Conservation (phyloP, 1,140 invertebrate genomes). For the Drosophila lacertosa region DNA sequence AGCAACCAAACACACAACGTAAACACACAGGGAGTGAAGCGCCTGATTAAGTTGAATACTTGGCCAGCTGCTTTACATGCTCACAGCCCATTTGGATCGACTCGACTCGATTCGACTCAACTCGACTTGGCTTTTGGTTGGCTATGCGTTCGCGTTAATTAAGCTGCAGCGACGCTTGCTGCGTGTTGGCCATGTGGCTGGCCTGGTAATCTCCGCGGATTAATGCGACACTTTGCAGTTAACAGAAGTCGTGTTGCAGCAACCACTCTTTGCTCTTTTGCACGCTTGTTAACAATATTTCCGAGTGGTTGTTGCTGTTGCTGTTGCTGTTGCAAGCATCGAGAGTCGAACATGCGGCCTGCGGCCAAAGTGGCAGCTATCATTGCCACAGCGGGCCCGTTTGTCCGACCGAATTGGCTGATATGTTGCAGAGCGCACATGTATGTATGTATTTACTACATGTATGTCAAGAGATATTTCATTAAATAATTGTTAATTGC, state of each 20-base stretch:
- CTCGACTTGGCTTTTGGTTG: slow-evolving; percentile 68
- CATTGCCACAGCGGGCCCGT: slow-evolving; percentile 51
- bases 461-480: background rate
- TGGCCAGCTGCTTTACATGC: slow-evolving; percentile 43
- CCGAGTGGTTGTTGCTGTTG: slow-evolving; percentile 54
- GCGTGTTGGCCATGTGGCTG: slow-evolving; percentile 58
- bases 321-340: background rate
- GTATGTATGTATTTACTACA: slow-evolving; percentile 1
- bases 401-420: slow-evolving; percentile 26
- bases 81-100: slow-evolving; percentile 11
- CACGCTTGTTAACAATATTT: slow-evolving; percentile 79
- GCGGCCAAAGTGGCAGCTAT: slow-evolving; percentile 55
- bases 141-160: slow-evolving; percentile 77
- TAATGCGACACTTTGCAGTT: slow-evolving; percentile 69
- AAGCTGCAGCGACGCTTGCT: slow-evolving; percentile 60
- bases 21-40: slow-evolving; percentile 21
- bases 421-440: slow-evolving; percentile 1
- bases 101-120: slow-evolving; percentile 12
- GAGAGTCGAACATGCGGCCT: slow-evolving; percentile 61
- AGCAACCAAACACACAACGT: slow-evolving; percentile 7
- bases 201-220: slow-evolving; percentile 76
- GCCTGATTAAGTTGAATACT: slow-evolving; percentile 76
- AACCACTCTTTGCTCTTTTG: slow-evolving; percentile 60
- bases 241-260: slow-evolving; percentile 63
- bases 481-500: background rate